These are phyloP conservation scores for Oreocharis arfaki DNA, from an alignment of 2,113 vertebrate species.

Conservation along the genomic window DNA sequence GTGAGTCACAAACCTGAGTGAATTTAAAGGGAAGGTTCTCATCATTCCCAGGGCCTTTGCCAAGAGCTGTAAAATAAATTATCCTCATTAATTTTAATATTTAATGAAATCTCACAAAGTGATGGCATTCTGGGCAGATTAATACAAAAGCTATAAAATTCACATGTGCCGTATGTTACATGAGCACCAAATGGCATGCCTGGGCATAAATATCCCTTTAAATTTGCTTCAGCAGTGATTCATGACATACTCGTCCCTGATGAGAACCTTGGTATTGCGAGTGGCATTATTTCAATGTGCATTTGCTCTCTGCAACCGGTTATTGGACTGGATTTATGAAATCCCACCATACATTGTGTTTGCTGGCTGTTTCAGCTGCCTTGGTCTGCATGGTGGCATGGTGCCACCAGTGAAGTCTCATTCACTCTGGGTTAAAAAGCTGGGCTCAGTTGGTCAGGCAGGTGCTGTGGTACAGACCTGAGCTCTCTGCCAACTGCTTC, in stretches of 20 bases:
- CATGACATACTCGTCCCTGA: background rate
- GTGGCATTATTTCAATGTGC: background rate
- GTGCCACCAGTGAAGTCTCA: background rate
- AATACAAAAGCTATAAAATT: slow-evolving; percentile 44
- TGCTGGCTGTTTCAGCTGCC: background rate
- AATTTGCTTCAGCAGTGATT: background rate
- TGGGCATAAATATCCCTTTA: slow-evolving; percentile 17
- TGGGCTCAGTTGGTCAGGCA: background rate
- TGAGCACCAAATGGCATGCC: background rate
- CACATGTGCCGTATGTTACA: slow-evolving; percentile 1
- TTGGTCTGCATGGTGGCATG: background rate
- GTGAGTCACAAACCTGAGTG: background rate
- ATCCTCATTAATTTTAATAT: slow-evolving; percentile 41
- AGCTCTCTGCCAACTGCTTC: background rate
- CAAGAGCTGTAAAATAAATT: slow-evolving; percentile 36
- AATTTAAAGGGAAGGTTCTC: slow-evolving; percentile 7
- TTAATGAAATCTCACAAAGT: slow-evolving; percentile 41
- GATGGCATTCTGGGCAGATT: slow-evolving; percentile 19
- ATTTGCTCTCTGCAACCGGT: background rate
- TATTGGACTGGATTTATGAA: background rate
- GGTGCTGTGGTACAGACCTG: background rate
- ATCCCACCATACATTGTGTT: fast-evolving
- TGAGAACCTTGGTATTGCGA: background rate
- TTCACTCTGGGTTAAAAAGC: background rate
- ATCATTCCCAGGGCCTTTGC: slow-evolving; percentile 30